Evolutionary conservation across 1,140 invertebrate genomes (phyloP).

Genomic region (honey bee (Apis mellifera)): DNA sequence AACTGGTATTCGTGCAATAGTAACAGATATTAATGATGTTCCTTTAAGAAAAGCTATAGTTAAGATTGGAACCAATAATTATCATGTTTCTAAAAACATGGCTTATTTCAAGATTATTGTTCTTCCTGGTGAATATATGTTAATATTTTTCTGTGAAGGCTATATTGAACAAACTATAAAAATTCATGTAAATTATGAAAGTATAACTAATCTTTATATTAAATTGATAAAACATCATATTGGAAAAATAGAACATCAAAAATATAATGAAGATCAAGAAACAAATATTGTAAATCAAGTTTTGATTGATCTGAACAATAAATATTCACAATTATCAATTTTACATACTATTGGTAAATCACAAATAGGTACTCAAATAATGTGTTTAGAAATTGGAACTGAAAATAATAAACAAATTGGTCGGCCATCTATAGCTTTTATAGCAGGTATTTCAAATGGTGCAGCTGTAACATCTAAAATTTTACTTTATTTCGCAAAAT

Average conservation of each 20-base stretch:
- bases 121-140: conserved; percentile 84
- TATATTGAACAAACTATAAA: conserved; percentile 81
- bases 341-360: conserved; percentile 70
- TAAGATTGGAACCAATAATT: conserved; percentile 83
- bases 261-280: conserved; percentile 28
- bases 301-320: conserved; percentile 69
- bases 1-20: conserved; percentile 87
- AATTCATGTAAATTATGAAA: conserved; percentile 74
- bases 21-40: conserved; percentile 84
- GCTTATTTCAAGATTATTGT: conserved; percentile 87
- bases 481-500: conserved; percentile 69
- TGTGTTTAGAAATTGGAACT: conserved; percentile 72
- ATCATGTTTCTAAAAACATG: conserved; percentile 85
- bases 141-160: conserved; percentile 83
- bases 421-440: conserved; percentile 73
- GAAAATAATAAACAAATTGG: conserved; percentile 54
- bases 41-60: conserved; percentile 88
- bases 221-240: conserved; percentile 50
- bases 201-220: conserved; percentile 72
- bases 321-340: conserved; percentile 70
- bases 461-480: conserved; percentile 72
- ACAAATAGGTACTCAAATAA: conserved; percentile 58
- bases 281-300: conserved; percentile 57
- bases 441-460: conserved; percentile 69
- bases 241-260: conserved; percentile 15